These are phyloP conservation scores for Anguilla megastoma DNA, from an alignment of 2,797 vertebrate genomes.

Conservation along the genomic window DNA sequence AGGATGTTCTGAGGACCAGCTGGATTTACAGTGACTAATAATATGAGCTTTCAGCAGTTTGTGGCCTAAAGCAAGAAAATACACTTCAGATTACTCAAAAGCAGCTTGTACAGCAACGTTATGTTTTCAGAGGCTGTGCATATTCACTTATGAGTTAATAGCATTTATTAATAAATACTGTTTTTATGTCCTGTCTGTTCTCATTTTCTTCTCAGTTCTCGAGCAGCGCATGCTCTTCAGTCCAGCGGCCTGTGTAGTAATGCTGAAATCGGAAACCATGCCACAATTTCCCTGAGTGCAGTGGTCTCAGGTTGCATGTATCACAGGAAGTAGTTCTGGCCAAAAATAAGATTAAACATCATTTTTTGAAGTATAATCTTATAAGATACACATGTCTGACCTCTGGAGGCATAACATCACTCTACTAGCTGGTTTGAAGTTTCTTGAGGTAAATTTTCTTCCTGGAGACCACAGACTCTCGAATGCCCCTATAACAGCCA, in stretches of 20 bases:
- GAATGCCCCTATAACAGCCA: not conserved
- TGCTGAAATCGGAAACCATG: not conserved
- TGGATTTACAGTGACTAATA: not conserved
- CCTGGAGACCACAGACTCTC: not conserved
- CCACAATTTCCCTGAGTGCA: not conserved
- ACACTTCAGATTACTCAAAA: not conserved
- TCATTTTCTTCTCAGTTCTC: not conserved
- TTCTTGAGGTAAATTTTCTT: not conserved
- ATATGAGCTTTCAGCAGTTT: not conserved
- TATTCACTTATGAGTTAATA: not conserved
- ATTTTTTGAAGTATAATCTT: not conserved
- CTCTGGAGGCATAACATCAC: not conserved
- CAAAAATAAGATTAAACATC: not conserved
- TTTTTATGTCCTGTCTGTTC: too few species aligned
- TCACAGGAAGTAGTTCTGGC: not conserved
- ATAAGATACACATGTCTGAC: not conserved
- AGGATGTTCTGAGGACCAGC: not conserved
- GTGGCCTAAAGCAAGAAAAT: not conserved
- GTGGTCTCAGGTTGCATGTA: not conserved
- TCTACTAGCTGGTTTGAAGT: not conserved
- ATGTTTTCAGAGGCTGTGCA: not conserved
- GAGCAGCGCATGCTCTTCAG: not conserved
- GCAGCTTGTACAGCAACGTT: not conserved
- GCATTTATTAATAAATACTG: not conserved
- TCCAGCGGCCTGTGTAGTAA: not conserved